Base-by-base conservation (phyloP, 1,140 invertebrate species). In the Pseudoatta argentina region DNA sequence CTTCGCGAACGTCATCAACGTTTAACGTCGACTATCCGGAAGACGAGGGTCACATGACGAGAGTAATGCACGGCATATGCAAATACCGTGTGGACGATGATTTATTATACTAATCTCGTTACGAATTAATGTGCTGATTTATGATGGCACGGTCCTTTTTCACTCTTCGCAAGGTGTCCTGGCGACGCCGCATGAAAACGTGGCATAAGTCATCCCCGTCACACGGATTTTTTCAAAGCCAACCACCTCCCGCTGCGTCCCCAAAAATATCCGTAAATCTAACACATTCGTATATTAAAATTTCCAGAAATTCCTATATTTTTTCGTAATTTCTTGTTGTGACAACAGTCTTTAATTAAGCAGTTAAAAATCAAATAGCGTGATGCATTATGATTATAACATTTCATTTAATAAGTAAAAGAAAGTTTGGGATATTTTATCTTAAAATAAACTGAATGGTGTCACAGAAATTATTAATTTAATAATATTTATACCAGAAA, bases 101-200 rank as follows among this genome's bases (percentile, higher is more conserved):
- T 89, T 89, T 89, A 90, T 90, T 87, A 79, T 51, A 76, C 64
- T 90, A 87, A 89, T 90, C 78, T 81, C 79, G 61, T 90, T 90
- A 85, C 55, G 72, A 87, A 90, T 87, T 87, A 89, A 90, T 85
- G n/a, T 71, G 73, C 67, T 71, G 88, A 90, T 90, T 87, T 85
- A 85, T 72, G 61, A 27, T 21, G 73, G 34, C 48, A 48, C 34
- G 53, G 39, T 76, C 73, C 76, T 86, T 89, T 89, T 89, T 64
- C 61, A 71, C 53, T 66, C 61, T 83, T 73, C 27, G 10, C 69
- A 66, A 89, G 63, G 82, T 86, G 34, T 83, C 34, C 30, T 44
- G 39, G 39, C 67, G 21, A 67, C 44, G 57, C 63, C 30, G 18
- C 83, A 79, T 85, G 75, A 85, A 85, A 77, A 85, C 48, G 83